A percentile compares a stretch with the other conserved stretches of the same genome.
Conservation (phyloP, 2,888 invertebrate species). For the Lagria hirta region DNA sequence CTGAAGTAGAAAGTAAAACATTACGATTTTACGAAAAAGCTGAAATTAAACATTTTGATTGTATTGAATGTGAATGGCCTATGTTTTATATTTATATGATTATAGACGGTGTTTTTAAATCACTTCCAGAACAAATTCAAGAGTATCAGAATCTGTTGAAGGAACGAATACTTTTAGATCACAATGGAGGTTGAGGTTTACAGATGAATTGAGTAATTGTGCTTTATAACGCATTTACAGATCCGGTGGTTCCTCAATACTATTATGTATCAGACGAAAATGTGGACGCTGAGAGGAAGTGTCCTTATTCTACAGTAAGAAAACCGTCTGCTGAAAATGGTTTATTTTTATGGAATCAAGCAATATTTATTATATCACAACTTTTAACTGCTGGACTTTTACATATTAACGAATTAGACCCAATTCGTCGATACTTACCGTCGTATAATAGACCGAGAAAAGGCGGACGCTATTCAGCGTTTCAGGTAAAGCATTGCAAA, state of each 20-base stretch:
- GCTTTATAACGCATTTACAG: slow-evolving; percentile 50
- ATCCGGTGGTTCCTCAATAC: slow-evolving; percentile 93
- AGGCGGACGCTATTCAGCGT: slow-evolving; percentile 93
- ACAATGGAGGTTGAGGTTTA: slow-evolving; percentile 68
- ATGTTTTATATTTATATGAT: slow-evolving; percentile 94
- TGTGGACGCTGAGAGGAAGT: slow-evolving; percentile 69
- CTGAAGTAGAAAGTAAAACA: slow-evolving; percentile 78
- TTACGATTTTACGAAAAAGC: slow-evolving; percentile 83
- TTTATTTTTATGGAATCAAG: slow-evolving; percentile 92
- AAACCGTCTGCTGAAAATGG: slow-evolving; percentile 58
- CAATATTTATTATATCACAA: slow-evolving; percentile 92
- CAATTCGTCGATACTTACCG: slow-evolving; percentile 90
- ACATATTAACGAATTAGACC: slow-evolving; percentile 94
- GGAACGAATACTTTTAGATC: slow-evolving; percentile 76
- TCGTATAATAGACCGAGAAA: slow-evolving; percentile 92
- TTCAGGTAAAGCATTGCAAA: slow-evolving; percentile 70
- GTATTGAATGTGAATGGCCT: slow-evolving; percentile 98
- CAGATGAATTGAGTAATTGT: no score
- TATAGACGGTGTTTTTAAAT: slow-evolving; percentile 91
- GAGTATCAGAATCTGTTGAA: slow-evolving; percentile 87
- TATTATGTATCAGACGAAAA: slow-evolving; percentile 78
- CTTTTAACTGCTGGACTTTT: slow-evolving; percentile 85
- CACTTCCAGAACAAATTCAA: slow-evolving; percentile 85
- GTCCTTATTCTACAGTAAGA: slow-evolving; percentile 58
- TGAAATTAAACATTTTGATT: slow-evolving; percentile 94